Evolutionary conservation across 2,888 invertebrate genomes (phyloP), one percentile per base, ranked within the genome.

Genomic region (Stratiomys singularior): DNA sequence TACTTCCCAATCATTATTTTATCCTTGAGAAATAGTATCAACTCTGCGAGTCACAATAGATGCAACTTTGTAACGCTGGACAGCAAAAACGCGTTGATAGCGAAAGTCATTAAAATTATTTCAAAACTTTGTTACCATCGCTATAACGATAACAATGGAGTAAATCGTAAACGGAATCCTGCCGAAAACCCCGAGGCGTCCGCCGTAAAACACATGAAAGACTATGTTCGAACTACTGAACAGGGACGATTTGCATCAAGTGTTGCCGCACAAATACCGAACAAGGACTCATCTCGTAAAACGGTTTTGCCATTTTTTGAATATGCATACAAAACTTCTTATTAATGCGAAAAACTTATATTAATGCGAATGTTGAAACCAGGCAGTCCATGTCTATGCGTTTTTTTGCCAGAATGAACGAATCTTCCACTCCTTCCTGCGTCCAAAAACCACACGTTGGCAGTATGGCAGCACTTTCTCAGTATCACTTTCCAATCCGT

Each of bases 21-120:
- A 28, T 58, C 60, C 63, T 72, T 72, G 56, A 23, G 74, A 72
- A 64, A 66, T 18, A 56, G 72, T 64, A 64, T 77, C 66, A 74
- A 23, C 47, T 52, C 72, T 13, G 52, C 46, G 37, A 44, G 72
- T 58, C 25, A 72, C 72, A 69, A 58, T 64, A 76, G 52, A 30
- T 28, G 15, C 30, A 21, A 60, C 30, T 56, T 72, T 66, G 76
- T 78, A 69, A 58, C 69, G 69, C 46, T n/a, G 23, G 37, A 21
- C 13, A 27, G 44, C 71, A 76, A 78, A 76, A 69, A 71, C 46
- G 52, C 63, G 72, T 78, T 78, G 76, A 66, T 76, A 76, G 52
- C 52, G 64, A 64, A 77, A 77, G 56, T 66, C 77, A 78, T 78
- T 78, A 78, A 78, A 78, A 77, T 78, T 76, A 69, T 76, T 69